Conservation (phyloP, 2,888 invertebrate genomes). For the Nysson spinosus region DNA sequence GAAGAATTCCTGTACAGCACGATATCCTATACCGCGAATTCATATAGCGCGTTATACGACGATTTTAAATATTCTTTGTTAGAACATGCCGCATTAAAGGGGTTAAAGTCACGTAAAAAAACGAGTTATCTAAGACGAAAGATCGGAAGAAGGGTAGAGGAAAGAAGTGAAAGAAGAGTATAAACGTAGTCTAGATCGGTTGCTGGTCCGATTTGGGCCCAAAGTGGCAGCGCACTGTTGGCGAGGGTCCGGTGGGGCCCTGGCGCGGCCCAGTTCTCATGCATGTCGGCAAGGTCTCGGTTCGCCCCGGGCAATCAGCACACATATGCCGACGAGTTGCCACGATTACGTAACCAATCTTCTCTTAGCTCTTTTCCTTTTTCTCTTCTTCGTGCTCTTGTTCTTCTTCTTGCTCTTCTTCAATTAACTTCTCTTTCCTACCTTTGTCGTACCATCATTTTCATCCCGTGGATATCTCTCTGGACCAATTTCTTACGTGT, state of each 20-base stretch:
- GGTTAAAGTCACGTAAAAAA: not conserved
- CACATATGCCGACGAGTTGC: conserved; percentile 64
- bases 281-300: conserved; percentile 73
- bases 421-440: not conserved
- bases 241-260: conserved; percentile 47
- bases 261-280: conserved; percentile 76
- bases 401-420: conserved; percentile 15
- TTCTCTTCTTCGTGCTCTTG: conserved; percentile 29
- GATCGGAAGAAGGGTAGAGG: not conserved
- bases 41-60: too few relatives aligned
- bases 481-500: too few relatives aligned
- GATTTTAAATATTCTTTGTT: too few relatives aligned
- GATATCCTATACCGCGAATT: too few relatives aligned
- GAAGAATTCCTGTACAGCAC: too few relatives aligned
- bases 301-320: conserved; percentile 67
- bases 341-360: conserved; percentile 68
- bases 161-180: conserved; percentile 8
- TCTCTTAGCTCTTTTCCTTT: conserved; percentile 48
- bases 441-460: too few relatives aligned
- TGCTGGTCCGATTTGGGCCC: conserved; percentile 57
- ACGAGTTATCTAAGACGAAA: not conserved
- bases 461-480: too few relatives aligned
- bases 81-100: too few relatives aligned
- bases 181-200: conserved; percentile 42
- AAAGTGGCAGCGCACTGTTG: conserved; percentile 42